These are phyloP conservation scores for Probaryconus sp. DNA, from an alignment of 1,140 invertebrate species.

Conservation along the genomic window DNA sequence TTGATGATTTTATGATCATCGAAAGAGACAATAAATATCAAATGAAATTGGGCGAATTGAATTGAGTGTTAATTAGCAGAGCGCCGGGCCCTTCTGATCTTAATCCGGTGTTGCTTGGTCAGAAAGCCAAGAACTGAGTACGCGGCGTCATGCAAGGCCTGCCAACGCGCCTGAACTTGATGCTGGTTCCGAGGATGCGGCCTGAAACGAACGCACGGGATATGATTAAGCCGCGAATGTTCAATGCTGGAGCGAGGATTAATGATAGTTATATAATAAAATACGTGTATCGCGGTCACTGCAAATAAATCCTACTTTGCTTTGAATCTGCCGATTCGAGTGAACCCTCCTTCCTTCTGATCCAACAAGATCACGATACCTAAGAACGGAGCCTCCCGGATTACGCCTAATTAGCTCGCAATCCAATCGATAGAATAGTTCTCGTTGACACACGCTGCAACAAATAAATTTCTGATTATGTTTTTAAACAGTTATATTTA, in stretches of 20 bases:
- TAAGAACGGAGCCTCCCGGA: too few relatives aligned
- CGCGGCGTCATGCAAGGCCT: slow-evolving; percentile 36
- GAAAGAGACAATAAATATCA: not conserved
- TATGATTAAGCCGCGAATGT: slow-evolving; percentile 42
- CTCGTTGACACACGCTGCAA: too few relatives aligned
- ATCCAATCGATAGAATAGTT: too few relatives aligned
- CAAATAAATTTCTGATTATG: too few relatives aligned
- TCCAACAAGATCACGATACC: slow-evolving; percentile 1
- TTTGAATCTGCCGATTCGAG: slow-evolving; percentile 41
- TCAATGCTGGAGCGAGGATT: slow-evolving; percentile 40
- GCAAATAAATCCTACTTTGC: slow-evolving; percentile 29
- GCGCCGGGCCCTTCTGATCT: slow-evolving; percentile 9
- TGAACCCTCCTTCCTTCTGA: not conserved
- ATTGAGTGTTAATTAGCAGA: too few relatives aligned
- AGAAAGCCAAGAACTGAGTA: slow-evolving; percentile 21
- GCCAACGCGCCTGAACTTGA: slow-evolving; percentile 34
- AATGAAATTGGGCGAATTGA: not conserved
- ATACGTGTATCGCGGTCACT: slow-evolving; percentile 47
- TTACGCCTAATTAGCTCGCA: too few relatives aligned
- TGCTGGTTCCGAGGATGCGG: slow-evolving; percentile 39
- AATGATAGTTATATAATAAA: slow-evolving; percentile 53
- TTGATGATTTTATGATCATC: too few relatives aligned
- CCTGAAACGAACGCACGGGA: slow-evolving; percentile 24
- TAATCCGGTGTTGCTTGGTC: slow-evolving; percentile 14
- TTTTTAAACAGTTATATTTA: too few relatives aligned